Evolutionary conservation across 2,888 invertebrate genomes (phyloP), one percentile per base, ranked within the genome.

Genomic region (Teleiodes luculella): DNA sequence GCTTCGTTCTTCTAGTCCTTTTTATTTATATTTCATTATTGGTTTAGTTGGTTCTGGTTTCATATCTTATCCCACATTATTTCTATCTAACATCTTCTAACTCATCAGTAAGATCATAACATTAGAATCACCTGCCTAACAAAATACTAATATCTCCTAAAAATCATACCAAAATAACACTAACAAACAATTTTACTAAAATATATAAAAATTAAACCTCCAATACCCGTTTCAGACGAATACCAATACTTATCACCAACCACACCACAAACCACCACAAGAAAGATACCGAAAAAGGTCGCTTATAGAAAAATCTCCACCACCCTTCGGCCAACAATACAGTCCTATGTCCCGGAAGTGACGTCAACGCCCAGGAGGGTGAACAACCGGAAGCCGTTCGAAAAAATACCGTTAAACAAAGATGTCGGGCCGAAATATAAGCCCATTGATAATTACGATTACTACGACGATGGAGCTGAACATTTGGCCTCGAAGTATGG

Each of bases 401-500:
- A 82, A 57, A 83, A 81, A 62, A 64, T 80, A 2, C 71, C 71
- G 0, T 37, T 66, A 54, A 18, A 65, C 18, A 67, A 53, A 66
- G 14, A 33, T 71, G 46, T 57, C 61, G 6, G 67, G 64, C 11
- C 69, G 64, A 76, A 74, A 0, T 76, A 72, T 62, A 74, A 65
- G 48, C 86, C 87, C 0, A 77, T 85, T 1, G 74, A 72, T 16
- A 92, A 92, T 67, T 94, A 94, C 66, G 94, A 95, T 65, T 93
- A 93, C 64, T 94, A 94, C 64, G 94, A 95, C 62, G 94, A 94
- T 57, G 91, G 91, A 16, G 91, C 92, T 55, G 92, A 72, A 73
- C 94, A 68, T 74, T 90, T 71, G 77, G 84, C 77, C 10, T 67
- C 74, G 11, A 87, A 86, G 45, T 86, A 86, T 56, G 70, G 66